Evolutionary conservation across 1,140 invertebrate genomes (phyloP), one percentile per base, ranked within the genome.

Genomic region (Amphibalanus amphitrite): DNA sequence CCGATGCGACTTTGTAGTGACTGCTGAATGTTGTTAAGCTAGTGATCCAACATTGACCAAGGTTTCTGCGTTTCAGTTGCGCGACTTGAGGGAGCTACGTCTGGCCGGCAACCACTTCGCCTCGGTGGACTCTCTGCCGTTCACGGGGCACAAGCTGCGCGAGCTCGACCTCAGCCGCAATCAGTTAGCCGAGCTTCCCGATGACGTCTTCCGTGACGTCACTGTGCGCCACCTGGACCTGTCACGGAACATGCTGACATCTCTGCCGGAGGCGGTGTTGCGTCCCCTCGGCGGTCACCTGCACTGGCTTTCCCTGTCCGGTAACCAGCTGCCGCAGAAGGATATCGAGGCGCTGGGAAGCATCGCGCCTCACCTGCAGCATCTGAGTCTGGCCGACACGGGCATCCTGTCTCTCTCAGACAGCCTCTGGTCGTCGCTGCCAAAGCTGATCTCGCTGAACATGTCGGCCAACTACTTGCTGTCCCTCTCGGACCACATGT

Each of bases 91-190:
- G 75, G 84, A 83, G 75, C 81, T 92, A 69, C 82, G 83, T 75
- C 80, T 91, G 73, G 88, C 91, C 76, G 88, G 89, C 33, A 92
- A 91, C 81, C 85, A 88, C 77, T 79, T 91, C 69, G 87, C 88
- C 15, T 74, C 75, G 67, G 47, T 76, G 69, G 71, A 76, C 64
- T 59, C 71, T 30, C 69, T 71, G 20, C 71, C 72, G 28, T 70
- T 76, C 17, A 69, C 70, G 30, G 75, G 73, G 20, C 73, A 73
- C 15, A 82, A 90, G 47, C 75, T 85, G 0, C 76, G 78, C 30
- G 78, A 81, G 47, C 78, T 90, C 29, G 81, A 82, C 38, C 80
- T 92, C 64, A 84, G 87, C 29, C 83, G 85, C 74, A 92, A 92
- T 78, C 82, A 87, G 69, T 81, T 92, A 69, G 87, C 86, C 28